These are phyloP conservation scores for Spisula subtruncata DNA, from an alignment of 2,888 invertebrate genomes.

Conservation along the genomic window DNA sequence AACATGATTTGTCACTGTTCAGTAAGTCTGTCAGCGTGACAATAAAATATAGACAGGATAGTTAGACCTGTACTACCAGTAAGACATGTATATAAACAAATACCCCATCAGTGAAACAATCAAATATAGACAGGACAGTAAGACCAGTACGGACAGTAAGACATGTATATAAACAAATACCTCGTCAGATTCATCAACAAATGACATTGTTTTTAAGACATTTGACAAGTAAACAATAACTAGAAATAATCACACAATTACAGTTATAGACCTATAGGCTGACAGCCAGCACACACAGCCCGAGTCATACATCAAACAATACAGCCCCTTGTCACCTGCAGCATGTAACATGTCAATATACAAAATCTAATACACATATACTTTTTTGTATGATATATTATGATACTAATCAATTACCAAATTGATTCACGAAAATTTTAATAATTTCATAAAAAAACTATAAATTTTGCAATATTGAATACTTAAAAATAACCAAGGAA, in stretches of 20 bases:
- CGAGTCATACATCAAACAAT: not conserved
- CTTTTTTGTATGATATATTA: too few relatives aligned
- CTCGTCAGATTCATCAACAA: slow-evolving; percentile 20
- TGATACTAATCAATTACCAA: too few relatives aligned
- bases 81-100: not conserved
- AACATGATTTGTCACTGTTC: slow-evolving; percentile 43
- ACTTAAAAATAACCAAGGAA: too few relatives aligned
- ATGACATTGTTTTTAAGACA: slow-evolving; percentile 40
- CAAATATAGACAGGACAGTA: not conserved
- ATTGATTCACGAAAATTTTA: too few relatives aligned
- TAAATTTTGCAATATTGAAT: too few relatives aligned
- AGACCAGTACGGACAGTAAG: not conserved
- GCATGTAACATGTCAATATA: not conserved
- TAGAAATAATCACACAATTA: slow-evolving; percentile 42
- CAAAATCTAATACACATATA: too few relatives aligned
- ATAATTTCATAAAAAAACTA: too few relatives aligned
- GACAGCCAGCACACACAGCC: not conserved
- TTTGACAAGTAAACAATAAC: slow-evolving; percentile 44
- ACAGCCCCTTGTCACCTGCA: not conserved
- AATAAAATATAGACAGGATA: not conserved
- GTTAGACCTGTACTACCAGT: not conserved
- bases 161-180: not conserved
- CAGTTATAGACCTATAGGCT: not conserved
- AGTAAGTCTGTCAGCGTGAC: not conserved
- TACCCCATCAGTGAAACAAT: not conserved